A percentile compares a stretch with the other conserved stretches of the same genome.
Conservation (phyloP, 2,113 vertebrate genomes). For the Odontophorus gujanensis region DNA sequence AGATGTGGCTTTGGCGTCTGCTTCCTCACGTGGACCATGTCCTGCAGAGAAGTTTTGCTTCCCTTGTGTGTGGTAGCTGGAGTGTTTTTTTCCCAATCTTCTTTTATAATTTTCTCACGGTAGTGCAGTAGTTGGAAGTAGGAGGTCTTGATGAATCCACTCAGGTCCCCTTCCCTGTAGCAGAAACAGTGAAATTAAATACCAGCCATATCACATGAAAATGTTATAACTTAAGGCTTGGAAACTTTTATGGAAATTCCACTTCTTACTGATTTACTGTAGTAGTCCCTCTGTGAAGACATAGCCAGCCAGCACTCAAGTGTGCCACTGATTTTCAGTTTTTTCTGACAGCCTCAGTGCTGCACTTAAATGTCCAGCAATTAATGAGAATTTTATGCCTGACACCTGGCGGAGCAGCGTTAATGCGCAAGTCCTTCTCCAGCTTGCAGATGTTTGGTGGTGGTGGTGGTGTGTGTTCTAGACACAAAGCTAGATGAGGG, state of each 20-base stretch:
- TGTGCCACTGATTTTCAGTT: background rate
- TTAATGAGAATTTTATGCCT: background rate
- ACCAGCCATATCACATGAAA: background rate
- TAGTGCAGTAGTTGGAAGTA: background rate
- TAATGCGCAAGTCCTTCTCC: background rate
- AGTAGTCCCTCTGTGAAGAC: background rate
- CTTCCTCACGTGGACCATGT: fast-evolving
- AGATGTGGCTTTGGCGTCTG: background rate
- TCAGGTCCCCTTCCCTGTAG: background rate
- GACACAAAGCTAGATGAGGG: background rate
- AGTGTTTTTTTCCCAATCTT: background rate
- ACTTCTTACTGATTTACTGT: background rate
- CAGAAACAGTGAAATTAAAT: background rate
- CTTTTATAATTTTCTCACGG: background rate
- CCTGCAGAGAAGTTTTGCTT: background rate
- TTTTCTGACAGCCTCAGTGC: background rate
- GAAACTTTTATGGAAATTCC: background rate
- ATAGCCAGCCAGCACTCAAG: background rate
- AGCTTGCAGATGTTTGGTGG: background rate
- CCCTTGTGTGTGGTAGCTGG: background rate
- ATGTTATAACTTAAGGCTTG: background rate
- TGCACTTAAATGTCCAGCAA: background rate
- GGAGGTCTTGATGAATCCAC: background rate
- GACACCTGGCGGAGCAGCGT: background rate
- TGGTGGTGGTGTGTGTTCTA: background rate